phyloP scores from a whole-genome alignment of 2,113 vertebrate species.

The Malurus melanocephalus region DNA sequence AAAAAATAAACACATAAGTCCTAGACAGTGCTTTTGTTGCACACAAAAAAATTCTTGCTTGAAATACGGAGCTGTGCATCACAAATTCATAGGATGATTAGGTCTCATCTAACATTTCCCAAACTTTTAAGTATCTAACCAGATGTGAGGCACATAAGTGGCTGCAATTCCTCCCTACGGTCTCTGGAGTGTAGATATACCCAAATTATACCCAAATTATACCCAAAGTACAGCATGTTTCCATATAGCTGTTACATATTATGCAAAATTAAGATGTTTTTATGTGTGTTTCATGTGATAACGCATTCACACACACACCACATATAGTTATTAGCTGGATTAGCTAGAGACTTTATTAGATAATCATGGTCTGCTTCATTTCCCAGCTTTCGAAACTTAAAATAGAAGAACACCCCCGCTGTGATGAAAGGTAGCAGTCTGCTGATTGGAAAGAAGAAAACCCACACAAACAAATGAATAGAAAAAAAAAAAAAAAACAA shows the following conservation, averaged over 20 bases:
- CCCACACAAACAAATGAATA: background rate
- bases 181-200: background rate
- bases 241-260: background rate
- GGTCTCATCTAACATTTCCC: background rate
- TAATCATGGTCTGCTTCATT: background rate
- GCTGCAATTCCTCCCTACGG: fast-evolving
- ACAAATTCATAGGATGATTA: background rate
- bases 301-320: background rate
- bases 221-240: background rate
- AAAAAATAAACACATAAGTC: no score
- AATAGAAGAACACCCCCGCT: background rate
- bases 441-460: background rate
- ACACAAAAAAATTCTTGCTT: background rate
- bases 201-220: background rate
- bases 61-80: background rate
- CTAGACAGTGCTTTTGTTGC: background rate
- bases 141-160: background rate
- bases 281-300: background rate
- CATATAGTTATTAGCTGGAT: background rate
- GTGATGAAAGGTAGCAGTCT: slow-evolving; percentile 17
- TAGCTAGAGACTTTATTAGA: background rate
- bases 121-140: background rate
- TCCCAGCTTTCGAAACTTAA: background rate
- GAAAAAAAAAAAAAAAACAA: background rate
- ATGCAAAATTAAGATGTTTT: background rate